Evolutionary conservation across 2,113 vertebrate genomes (phyloP).

Genomic region (Trogon surrucura): DNA sequence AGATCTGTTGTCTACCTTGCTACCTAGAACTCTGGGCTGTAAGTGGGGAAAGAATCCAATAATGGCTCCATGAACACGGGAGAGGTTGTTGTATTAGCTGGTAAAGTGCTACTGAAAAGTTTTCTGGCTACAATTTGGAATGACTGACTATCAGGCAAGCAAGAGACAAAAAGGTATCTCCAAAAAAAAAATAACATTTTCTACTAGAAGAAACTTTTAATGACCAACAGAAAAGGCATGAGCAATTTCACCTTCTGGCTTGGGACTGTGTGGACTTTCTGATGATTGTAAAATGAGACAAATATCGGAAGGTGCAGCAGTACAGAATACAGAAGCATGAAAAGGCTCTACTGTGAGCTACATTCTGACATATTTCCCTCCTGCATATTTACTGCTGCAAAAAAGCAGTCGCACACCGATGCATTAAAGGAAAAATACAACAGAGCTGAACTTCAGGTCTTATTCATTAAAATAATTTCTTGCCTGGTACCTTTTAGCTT

Average conservation of each 20-base stretch:
- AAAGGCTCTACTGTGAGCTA: background rate
- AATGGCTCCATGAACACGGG: background rate
- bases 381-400: background rate
- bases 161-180: background rate
- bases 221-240: background rate
- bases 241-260: background rate
- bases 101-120: background rate
- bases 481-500: background rate
- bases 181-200: background rate
- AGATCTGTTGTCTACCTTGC: background rate
- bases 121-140: background rate
- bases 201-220: background rate
- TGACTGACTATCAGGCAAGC: background rate
- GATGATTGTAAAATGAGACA: background rate
- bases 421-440: background rate
- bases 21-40: background rate
- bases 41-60: background rate
- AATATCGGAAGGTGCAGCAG: background rate
- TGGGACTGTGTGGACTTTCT: background rate
- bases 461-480: background rate
- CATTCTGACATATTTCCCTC: background rate
- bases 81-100: background rate
- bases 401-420: background rate
- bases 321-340: background rate
- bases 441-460: background rate